Evolutionary conservation across 2,888 invertebrate species (phyloP).

Genomic region (Machimus atricapillus): DNA sequence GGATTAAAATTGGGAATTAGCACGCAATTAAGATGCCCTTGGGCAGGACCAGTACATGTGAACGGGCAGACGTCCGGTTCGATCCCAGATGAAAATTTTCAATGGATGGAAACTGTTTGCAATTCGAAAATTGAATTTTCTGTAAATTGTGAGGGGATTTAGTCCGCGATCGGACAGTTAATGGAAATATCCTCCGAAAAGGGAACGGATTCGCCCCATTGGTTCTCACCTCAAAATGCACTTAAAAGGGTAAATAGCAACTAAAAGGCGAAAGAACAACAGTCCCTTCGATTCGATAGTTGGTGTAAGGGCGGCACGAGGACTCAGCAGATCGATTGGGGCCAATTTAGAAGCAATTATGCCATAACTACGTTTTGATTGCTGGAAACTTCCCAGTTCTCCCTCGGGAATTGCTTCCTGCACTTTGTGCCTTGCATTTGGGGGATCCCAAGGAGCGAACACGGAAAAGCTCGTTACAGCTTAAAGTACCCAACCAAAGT

Average conservation of each 20-base stretch:
- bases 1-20: neutral
- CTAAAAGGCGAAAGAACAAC: neutral
- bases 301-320: neutral
- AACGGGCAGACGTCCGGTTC: neutral
- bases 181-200: neutral
- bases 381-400: neutral
- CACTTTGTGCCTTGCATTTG: neutral
- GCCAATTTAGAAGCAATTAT: neutral
- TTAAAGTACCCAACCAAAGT: neutral
- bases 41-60: neutral
- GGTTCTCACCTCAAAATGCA: neutral
- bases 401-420: neutral
- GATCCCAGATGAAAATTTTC: neutral
- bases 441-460: neutral
- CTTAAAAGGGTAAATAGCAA: neutral
- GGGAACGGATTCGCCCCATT: neutral
- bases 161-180: neutral
- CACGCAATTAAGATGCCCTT: neutral
- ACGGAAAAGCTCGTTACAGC: neutral
- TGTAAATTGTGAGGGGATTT: neutral
- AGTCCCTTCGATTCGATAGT: neutral
- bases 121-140: neutral
- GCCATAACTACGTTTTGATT: neutral
- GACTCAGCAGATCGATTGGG: neutral
- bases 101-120: neutral